Evolutionary conservation across 2,888 invertebrate species (phyloP).

Genomic region (Hirtodrosophila histrioides): DNA sequence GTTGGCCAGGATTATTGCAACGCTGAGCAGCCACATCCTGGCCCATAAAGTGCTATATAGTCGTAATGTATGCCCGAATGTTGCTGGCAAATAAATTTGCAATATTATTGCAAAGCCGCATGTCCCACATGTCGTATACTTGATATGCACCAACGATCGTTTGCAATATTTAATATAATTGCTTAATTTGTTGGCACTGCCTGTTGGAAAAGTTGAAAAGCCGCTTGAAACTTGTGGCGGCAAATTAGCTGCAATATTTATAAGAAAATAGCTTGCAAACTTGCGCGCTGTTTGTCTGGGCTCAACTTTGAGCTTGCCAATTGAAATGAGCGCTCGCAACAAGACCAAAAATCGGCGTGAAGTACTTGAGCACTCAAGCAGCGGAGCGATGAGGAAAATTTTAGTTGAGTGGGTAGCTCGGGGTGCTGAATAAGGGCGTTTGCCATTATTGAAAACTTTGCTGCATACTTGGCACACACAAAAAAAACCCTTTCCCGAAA

Average conservation of each 20-base stretch:
- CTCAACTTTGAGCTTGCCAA: slow-evolving; percentile 28
- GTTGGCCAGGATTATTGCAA: slow-evolving; percentile 63
- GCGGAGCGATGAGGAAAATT: slow-evolving; percentile 63
- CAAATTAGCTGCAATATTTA: slow-evolving; percentile 53
- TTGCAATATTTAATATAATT: slow-evolving; percentile 39
- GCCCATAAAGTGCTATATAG: slow-evolving; percentile 64
- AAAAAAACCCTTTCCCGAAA: slow-evolving; percentile 36
- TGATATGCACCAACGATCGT: slow-evolving; percentile 35
- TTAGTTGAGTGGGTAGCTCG: neutral
- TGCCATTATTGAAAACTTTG: slow-evolving; percentile 60
- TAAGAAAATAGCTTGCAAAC: slow-evolving; percentile 41
- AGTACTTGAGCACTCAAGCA: slow-evolving; percentile 79
- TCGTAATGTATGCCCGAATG: slow-evolving; percentile 46
- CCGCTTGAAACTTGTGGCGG: slow-evolving; percentile 50
- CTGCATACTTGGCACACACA: slow-evolving; percentile 51
- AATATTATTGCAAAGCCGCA: slow-evolving; percentile 44
- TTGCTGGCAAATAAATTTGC: slow-evolving; percentile 48
- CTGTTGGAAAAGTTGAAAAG: slow-evolving; percentile 32
- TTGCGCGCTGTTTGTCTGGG: neutral
- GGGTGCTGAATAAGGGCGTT: neutral
- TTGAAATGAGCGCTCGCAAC: slow-evolving; percentile 53
- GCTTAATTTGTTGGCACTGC: slow-evolving; percentile 62
- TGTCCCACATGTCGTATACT: slow-evolving; percentile 26
- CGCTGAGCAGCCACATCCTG: slow-evolving; percentile 30
- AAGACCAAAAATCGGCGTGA: slow-evolving; percentile 71